Evolutionary conservation across 2,797 vertebrate species (phyloP).

Genomic region (Ctenochaetus hawaiiensis): DNA sequence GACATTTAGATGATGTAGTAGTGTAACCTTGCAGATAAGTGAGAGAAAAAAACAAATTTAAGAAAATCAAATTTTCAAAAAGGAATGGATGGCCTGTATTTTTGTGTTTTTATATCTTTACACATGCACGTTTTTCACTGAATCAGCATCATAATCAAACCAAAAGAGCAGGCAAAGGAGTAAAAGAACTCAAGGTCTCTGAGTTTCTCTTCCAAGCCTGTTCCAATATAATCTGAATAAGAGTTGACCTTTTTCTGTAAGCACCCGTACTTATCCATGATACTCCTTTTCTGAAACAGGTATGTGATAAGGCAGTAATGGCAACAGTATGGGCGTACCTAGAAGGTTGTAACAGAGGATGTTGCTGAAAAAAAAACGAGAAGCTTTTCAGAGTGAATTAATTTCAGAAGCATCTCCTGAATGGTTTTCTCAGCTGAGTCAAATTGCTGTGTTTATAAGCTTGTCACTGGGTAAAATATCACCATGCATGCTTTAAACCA

Average conservation of each 20-base stretch:
- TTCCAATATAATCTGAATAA: background rate
- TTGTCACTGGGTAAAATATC: background rate
- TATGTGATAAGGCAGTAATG: slow-evolving; percentile 28
- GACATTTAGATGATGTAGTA: background rate
- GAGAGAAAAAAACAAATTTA: background rate
- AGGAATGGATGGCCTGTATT: background rate
- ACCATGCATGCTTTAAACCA: background rate
- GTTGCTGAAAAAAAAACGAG: slow-evolving; percentile 6
- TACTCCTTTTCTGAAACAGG: background rate
- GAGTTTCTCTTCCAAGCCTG: background rate
- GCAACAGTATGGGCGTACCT: slow-evolving; percentile 19
- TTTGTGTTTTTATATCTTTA: too few relatives aligned
- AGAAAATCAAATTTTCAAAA: background rate
- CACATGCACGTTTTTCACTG: background rate
- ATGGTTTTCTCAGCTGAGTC: slow-evolving; percentile 4
- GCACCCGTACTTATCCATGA: background rate
- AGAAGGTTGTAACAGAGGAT: slow-evolving; percentile 1
- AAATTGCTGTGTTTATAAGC: slow-evolving; percentile 13
- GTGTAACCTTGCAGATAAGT: background rate
- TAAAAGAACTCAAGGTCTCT: background rate
- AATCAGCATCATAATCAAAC: background rate
- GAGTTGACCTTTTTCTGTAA: background rate
- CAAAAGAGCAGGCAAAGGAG: background rate
- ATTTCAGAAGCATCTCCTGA: slow-evolving; percentile 2
- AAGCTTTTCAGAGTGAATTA: background rate